These are phyloP conservation scores for Malthinus seriepunctatus DNA, from an alignment of 2,888 invertebrate species.

Conservation along the genomic window DNA sequence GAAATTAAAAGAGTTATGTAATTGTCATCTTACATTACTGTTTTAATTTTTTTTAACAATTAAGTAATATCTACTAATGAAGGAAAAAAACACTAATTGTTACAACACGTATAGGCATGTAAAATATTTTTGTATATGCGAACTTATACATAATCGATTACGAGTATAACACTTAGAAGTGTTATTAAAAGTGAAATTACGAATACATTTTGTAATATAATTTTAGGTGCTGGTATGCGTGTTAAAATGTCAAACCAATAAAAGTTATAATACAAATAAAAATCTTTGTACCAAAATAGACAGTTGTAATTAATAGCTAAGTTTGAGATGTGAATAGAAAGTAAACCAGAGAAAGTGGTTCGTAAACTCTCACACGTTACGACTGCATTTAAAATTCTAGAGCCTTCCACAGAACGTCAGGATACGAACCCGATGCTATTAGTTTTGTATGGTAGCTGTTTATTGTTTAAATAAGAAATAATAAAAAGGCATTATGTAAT, in stretches of 20 bases:
- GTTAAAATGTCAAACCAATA: slow-evolving; percentile 8
- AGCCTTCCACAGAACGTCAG: slow-evolving; percentile 7
- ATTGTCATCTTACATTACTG: no score
- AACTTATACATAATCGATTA: slow-evolving; percentile 1
- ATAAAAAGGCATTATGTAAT: no score
- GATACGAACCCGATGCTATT: not conserved
- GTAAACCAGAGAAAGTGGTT: slow-evolving; percentile 34
- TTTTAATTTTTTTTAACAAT: no score
- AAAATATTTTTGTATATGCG: no score
- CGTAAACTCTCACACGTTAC: slow-evolving; percentile 26
- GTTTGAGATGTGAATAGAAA: slow-evolving; percentile 30
- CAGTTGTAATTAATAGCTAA: slow-evolving; percentile 17
- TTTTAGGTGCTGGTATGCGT: slow-evolving; percentile 2
- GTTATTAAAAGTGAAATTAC: slow-evolving; percentile 3
- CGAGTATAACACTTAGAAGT: not conserved
- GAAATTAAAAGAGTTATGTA: no score
- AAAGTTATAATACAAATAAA: slow-evolving; percentile 4
- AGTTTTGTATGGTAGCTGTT: no score
- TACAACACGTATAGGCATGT: no score
- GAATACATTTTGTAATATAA: slow-evolving; percentile 10
- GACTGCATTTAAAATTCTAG: slow-evolving; percentile 16
- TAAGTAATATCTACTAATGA: no score
- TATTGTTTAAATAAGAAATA: no score
- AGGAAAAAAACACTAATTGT: no score
- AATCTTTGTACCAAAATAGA: slow-evolving; percentile 11